Conservation (phyloP, 2,888 invertebrate genomes). For the Dolichopus griseipennis region DNA sequence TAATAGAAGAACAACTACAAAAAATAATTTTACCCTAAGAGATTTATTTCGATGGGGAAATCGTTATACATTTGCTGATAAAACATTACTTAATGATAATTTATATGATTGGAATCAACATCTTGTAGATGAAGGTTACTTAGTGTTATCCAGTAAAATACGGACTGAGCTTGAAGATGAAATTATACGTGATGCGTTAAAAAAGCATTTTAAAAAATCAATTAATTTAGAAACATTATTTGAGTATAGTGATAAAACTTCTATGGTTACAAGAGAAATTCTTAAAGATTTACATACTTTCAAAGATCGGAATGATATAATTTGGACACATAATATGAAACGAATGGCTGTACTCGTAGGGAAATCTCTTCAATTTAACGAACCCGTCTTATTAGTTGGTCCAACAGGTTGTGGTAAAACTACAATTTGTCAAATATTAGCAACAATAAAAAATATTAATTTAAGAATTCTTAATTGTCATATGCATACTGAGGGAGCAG, state of each 20-base stretch:
- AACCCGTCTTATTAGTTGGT: slow-evolving; percentile 91
- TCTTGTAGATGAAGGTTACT: slow-evolving; percentile 90
- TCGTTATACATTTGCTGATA: slow-evolving; percentile 69
- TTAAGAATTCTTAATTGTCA: slow-evolving; percentile 91
- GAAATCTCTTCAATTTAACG: slow-evolving; percentile 81
- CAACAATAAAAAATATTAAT: slow-evolving; percentile 56
- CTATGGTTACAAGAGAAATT: slow-evolving; percentile 65
- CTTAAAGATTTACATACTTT: slow-evolving; percentile 56
- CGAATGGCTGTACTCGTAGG: slow-evolving; percentile 65
- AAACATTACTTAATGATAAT: slow-evolving; percentile 46
- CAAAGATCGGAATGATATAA: slow-evolving; percentile 58
- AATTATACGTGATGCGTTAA: slow-evolving; percentile 70
- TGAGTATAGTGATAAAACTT: slow-evolving; percentile 57
- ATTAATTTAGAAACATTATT: slow-evolving; percentile 65
- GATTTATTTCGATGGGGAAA: slow-evolving; percentile 97
- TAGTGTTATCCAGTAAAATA: slow-evolving; percentile 88
- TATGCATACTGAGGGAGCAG: slow-evolving; percentile 96
- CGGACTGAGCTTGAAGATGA: slow-evolving; percentile 71
- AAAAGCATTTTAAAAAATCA: slow-evolving; percentile 68
- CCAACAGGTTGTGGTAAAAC: slow-evolving; percentile 99
- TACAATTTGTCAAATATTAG: slow-evolving; percentile 83
- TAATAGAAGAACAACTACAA: slow-evolving; percentile 72
- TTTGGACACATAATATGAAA: slow-evolving; percentile 92
- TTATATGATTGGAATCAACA: slow-evolving; percentile 96
- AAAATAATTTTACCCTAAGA: slow-evolving; percentile 85